phyloP scores from a whole-genome alignment of 2,113 vertebrate genomes.

The Oreochromis niloticus region DNA sequence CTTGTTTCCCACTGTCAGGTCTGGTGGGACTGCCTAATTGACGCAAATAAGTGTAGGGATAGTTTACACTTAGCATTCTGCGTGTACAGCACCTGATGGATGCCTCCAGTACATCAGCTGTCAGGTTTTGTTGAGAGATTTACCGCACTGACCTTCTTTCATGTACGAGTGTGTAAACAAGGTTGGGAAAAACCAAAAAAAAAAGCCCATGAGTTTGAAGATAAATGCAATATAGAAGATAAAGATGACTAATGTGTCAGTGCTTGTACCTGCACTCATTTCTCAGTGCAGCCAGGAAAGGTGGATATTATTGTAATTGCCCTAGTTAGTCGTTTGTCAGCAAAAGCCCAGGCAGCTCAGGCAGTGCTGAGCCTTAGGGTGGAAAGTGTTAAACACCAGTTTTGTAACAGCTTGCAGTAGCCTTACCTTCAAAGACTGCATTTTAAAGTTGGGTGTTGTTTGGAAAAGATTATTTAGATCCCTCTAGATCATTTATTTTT shows the following conservation, averaged over 20 bases:
- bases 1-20: constrained; percentile 9
- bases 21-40: background rate
- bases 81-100: constrained; percentile 10
- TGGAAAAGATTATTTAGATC: background rate
- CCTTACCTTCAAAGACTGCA: background rate
- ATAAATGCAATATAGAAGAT: constrained; percentile 10
- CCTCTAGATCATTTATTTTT: background rate
- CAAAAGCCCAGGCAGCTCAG: constrained; percentile 29
- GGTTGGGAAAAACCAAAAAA: background rate
- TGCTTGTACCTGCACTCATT: constrained; percentile 45
- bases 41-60: background rate
- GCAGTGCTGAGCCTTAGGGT: constrained; percentile 22
- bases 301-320: constrained; percentile 66
- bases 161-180: constrained; percentile 30
- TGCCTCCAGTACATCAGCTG: constrained; percentile 24
- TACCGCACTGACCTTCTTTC: constrained; percentile 18
- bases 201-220: background rate
- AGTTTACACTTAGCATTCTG: constrained; percentile 18
- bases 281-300: constrained; percentile 45
- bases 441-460: background rate
- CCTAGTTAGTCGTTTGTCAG: constrained; percentile 49
- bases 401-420: constrained; percentile 31
- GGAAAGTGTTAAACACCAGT: background rate
- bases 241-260: constrained; percentile 52
- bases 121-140: constrained; percentile 18